Conservation (phyloP, 2,888 invertebrate genomes). For the Tuberolachnus salignus region DNA sequence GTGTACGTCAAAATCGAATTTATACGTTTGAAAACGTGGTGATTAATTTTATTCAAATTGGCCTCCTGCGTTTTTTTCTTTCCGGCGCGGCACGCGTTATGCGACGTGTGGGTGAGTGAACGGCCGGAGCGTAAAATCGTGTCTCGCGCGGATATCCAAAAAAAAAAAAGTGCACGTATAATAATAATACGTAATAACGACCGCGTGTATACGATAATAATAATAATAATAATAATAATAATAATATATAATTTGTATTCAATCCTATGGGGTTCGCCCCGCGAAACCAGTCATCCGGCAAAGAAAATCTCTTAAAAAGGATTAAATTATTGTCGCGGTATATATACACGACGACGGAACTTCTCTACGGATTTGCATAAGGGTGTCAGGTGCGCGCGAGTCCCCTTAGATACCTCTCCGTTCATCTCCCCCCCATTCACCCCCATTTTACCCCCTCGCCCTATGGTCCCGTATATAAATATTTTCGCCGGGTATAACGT, state of each 20-base stretch:
- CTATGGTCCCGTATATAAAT: conserved; percentile 43
- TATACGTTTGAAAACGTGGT: conserved; percentile 35
- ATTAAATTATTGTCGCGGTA: conserved; percentile 51
- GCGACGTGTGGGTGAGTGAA: neutral
- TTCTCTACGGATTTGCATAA: conserved; percentile 43
- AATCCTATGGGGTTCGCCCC: conserved; percentile 39
- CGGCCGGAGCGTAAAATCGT: conserved; percentile 53
- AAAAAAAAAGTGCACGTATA: conserved; percentile 19
- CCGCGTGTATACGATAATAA: neutral
- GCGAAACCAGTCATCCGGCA: conserved; percentile 45
- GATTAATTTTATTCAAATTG: conserved; percentile 56
- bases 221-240: conserved; percentile 9
- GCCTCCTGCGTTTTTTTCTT: conserved; percentile 29
- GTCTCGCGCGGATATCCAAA: conserved; percentile 16
- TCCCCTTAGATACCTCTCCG: conserved; percentile 27
- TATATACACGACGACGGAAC: conserved; percentile 48
- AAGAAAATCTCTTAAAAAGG: conserved; percentile 55
- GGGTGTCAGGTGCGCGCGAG: conserved; percentile 52
- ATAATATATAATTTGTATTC: conserved; percentile 53
- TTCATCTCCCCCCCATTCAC: neutral
- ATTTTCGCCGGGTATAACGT: conserved; percentile 28
- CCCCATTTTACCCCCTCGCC: neutral
- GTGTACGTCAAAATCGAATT: too few relatives aligned
- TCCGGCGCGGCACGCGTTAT: too few relatives aligned
- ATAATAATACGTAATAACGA: conserved; percentile 47